phyloP scores from a whole-genome alignment of 2,113 vertebrate species.

The Equus przewalskii region DNA sequence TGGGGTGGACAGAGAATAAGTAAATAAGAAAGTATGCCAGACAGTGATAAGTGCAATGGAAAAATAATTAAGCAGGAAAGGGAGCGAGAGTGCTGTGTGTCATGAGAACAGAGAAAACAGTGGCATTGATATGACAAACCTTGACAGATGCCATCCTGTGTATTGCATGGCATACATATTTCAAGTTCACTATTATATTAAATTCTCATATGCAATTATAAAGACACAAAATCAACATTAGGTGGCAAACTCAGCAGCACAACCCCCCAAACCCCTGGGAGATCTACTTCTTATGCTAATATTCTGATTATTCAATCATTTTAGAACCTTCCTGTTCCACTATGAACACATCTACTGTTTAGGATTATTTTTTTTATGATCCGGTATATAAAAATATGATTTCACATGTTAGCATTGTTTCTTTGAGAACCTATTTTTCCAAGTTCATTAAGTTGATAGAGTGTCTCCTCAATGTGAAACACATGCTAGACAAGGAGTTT shows the following conservation, averaged over 20 bases:
- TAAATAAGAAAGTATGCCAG: constrained; percentile 61
- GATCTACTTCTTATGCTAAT: neutral
- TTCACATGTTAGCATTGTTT: constrained; percentile 35
- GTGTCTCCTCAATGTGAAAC: neutral
- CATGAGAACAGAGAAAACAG: neutral
- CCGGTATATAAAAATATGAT: neutral
- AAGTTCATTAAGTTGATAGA: neutral
- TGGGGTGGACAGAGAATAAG: constrained; percentile 26
- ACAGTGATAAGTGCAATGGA: constrained; percentile 44
- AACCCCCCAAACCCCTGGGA: neutral
- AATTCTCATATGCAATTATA: constrained; percentile 46
- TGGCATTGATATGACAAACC: neutral
- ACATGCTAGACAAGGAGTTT: neutral
- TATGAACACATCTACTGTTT: neutral
- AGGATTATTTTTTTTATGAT: neutral
- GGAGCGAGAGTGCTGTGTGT: neutral
- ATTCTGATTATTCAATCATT: neutral
- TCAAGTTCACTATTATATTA: constrained; percentile 46
- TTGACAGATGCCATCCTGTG: neutral
- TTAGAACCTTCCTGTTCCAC: neutral
- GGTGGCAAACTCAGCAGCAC: neutral
- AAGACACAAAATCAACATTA: constrained; percentile 7
- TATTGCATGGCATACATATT: neutral
- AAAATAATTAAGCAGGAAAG: constrained; percentile 59
- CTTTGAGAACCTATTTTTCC: neutral